These are phyloP conservation scores for Harpagus bidentatus DNA, from an alignment of 2,113 vertebrate species.

Conservation along the genomic window DNA sequence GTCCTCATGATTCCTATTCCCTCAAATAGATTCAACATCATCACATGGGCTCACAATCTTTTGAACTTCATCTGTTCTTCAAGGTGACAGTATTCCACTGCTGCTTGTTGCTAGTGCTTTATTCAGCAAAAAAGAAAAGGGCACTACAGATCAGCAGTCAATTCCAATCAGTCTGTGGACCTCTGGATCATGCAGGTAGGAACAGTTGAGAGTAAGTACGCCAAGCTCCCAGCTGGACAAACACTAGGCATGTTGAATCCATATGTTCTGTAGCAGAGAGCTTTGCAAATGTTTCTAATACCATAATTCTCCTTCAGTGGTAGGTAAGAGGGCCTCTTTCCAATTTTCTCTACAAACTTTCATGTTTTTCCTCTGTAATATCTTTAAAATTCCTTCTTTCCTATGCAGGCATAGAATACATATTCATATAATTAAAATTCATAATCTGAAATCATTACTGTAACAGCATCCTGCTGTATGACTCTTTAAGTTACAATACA, in stretches of 20 bases:
- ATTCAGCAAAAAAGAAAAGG: neutral
- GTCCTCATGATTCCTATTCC: neutral
- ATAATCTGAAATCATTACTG: neutral
- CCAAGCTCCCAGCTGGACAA: conserved; percentile 4
- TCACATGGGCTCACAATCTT: neutral
- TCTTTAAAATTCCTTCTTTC: neutral
- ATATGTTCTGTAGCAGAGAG: neutral
- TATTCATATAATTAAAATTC: neutral
- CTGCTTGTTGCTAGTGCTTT: neutral
- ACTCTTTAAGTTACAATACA: neutral
- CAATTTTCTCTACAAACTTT: neutral
- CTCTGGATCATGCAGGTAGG: neutral
- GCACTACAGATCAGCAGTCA: neutral
- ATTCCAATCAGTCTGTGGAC: neutral
- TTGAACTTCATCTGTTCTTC: neutral
- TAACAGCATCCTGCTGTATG: neutral
- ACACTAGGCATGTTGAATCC: neutral
- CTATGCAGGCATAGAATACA: neutral
- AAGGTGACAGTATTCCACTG: neutral
- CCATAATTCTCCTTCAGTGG: neutral
- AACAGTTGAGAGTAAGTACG: neutral
- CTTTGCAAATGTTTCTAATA: conserved; percentile 6
- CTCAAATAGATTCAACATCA: neutral
- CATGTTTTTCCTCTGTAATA: neutral
- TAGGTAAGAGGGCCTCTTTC: neutral